Evolutionary conservation across 2,888 invertebrate genomes (phyloP).

Genomic region (Patella depressa): DNA sequence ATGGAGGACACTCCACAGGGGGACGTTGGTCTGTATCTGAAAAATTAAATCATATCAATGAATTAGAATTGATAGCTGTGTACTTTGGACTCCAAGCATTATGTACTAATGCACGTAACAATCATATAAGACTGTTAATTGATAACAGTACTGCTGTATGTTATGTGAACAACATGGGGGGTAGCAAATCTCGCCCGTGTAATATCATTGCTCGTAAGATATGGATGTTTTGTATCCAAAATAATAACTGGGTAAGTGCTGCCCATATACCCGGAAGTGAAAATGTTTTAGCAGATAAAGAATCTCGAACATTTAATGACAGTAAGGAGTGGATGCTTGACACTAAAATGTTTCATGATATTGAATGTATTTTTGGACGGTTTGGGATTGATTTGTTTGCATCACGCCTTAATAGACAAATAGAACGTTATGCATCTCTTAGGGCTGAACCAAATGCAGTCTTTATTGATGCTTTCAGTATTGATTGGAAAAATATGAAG

Average conservation of each 20-base stretch:
- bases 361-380: slow-evolving; percentile 1
- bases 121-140: slow-evolving; percentile 25
- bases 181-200: slow-evolving; percentile 20
- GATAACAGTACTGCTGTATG: slow-evolving; percentile 33
- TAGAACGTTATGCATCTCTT: slow-evolving; percentile 20
- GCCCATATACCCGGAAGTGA: slow-evolving; percentile 30
- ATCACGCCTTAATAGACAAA: slow-evolving; percentile 26
- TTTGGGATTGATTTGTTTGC: slow-evolving; percentile 33
- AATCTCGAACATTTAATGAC: slow-evolving; percentile 17
- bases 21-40: background rate
- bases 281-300: slow-evolving; percentile 30
- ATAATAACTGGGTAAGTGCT: slow-evolving; percentile 30
- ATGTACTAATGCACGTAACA: background rate
- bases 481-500: slow-evolving; percentile 14
- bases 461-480: slow-evolving; percentile 24
- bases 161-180: slow-evolving; percentile 30
- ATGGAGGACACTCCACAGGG: background rate
- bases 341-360: slow-evolving; percentile 13
- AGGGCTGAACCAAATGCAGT: slow-evolving; percentile 21
- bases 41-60: background rate
- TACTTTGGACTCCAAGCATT: background rate
- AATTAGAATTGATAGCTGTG: background rate
- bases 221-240: slow-evolving; percentile 29
- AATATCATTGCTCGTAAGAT: slow-evolving; percentile 28
- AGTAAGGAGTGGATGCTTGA: slow-evolving; percentile 31